phyloP scores from a whole-genome alignment of 2,888 invertebrate species.

The Elmis aenea region DNA sequence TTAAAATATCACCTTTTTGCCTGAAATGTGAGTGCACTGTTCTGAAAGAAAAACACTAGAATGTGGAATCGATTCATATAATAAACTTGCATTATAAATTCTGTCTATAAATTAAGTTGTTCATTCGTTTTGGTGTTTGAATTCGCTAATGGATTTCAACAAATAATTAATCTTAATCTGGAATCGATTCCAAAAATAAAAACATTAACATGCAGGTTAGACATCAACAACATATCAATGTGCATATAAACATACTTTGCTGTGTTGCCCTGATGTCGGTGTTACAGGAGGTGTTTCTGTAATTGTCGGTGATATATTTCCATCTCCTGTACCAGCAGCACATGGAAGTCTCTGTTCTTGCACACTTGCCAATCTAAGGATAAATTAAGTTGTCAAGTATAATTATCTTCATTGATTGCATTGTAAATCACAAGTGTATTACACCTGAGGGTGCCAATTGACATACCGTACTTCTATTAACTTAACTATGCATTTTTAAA shows the following conservation, averaged over 20 bases:
- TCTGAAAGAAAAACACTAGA: constrained; percentile 35
- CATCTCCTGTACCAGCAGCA: constrained; percentile 46
- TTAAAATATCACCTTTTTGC: constrained; percentile 31
- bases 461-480: too few relatives aligned
- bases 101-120: too few relatives aligned
- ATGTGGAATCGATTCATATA: constrained; percentile 35
- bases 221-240: constrained; percentile 24
- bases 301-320: constrained; percentile 58
- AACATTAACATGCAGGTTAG: constrained; percentile 28
- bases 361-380: constrained; percentile 89
- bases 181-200: constrained; percentile 38
- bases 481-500: too few relatives aligned
- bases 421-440: too few relatives aligned
- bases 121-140: too few relatives aligned
- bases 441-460: too few relatives aligned
- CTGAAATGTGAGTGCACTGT: constrained; percentile 34
- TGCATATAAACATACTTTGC: constrained; percentile 64
- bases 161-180: too few relatives aligned
- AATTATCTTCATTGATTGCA: too few relatives aligned
- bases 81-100: too few relatives aligned
- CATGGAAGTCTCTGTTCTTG: constrained; percentile 87
- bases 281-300: constrained; percentile 58
- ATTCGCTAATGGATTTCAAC: too few relatives aligned
- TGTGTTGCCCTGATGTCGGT: constrained; percentile 56
- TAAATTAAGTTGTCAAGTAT: too few relatives aligned